phyloP scores from a whole-genome alignment of 2,113 vertebrate genomes.

The Grammomys surdaster region DNA sequence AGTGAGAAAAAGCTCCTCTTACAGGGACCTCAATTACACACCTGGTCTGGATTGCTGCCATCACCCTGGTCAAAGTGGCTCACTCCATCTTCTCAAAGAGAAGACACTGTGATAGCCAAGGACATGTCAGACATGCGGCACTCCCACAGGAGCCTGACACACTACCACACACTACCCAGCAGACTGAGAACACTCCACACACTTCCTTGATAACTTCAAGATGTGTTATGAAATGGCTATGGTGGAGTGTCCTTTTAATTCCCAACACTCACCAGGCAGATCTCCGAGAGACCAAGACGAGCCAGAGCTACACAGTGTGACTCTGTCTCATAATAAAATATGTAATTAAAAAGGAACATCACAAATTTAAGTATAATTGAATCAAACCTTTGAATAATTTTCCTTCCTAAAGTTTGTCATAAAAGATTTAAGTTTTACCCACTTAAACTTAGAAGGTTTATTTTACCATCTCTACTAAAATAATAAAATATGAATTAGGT shows the following conservation, averaged over 20 bases:
- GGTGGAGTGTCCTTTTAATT: not conserved
- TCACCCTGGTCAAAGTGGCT: not conserved
- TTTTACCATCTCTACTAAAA: slow-evolving; percentile 20
- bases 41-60: not conserved
- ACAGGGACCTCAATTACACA: not conserved
- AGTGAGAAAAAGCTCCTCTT: not conserved
- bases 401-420: slow-evolving; percentile 46
- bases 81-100: not conserved
- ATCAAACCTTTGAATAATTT: slow-evolving; percentile 27
- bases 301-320: not conserved
- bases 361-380: slow-evolving; percentile 22
- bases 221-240: not conserved
- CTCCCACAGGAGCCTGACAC: not conserved
- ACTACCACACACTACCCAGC: not conserved
- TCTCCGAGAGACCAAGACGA: not conserved
- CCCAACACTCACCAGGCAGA: not conserved
- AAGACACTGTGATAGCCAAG: not conserved
- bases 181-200: not conserved
- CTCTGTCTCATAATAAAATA: not conserved
- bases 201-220: not conserved
- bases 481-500: not conserved
- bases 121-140: not conserved
- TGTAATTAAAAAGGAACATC: not conserved
- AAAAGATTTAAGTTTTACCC: slow-evolving; percentile 25
- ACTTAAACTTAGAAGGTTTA: slow-evolving; percentile 15